These are phyloP conservation scores for Urophycis tenuis DNA, from an alignment of 2,797 vertebrate genomes.

Conservation along the genomic window DNA sequence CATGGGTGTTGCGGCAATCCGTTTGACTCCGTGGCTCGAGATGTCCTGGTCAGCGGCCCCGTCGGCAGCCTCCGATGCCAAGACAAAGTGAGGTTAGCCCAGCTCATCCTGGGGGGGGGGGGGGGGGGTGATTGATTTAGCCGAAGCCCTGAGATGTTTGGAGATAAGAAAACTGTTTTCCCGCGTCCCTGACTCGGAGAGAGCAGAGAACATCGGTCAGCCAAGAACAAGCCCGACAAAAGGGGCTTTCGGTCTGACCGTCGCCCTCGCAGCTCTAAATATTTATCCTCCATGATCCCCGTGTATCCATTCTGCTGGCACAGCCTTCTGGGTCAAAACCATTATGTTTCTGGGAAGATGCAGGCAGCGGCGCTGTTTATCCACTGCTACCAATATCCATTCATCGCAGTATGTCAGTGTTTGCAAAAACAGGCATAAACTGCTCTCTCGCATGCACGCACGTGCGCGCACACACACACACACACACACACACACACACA, in stretches of 20 bases:
- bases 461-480: not conserved
- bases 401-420: constrained; percentile 52
- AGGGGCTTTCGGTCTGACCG: constrained; percentile 44
- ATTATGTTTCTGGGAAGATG: constrained; percentile 63
- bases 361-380: constrained; percentile 44
- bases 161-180: constrained; percentile 53
- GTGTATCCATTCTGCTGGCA: constrained; percentile 50
- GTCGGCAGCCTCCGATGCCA: not conserved
- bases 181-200: constrained; percentile 45
- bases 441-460: not conserved
- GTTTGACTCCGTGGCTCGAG: too few species aligned
- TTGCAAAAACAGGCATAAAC: constrained; percentile 61
- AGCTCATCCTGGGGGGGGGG: not conserved
- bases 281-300: constrained; percentile 61
- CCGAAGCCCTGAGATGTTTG: constrained; percentile 47
- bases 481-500: constrained; percentile 1
- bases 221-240: constrained; percentile 30
- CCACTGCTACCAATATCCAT: constrained; percentile 47
- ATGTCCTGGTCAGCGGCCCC: not conserved
- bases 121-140: constrained; percentile 31
- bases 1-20: too few species aligned
- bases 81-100: not conserved
- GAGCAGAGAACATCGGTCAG: constrained; percentile 23
- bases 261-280: constrained; percentile 65
- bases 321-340: constrained; percentile 59